These are phyloP conservation scores for Apodemia duryi DNA, from an alignment of 2,888 invertebrate genomes.

Conservation along the genomic window DNA sequence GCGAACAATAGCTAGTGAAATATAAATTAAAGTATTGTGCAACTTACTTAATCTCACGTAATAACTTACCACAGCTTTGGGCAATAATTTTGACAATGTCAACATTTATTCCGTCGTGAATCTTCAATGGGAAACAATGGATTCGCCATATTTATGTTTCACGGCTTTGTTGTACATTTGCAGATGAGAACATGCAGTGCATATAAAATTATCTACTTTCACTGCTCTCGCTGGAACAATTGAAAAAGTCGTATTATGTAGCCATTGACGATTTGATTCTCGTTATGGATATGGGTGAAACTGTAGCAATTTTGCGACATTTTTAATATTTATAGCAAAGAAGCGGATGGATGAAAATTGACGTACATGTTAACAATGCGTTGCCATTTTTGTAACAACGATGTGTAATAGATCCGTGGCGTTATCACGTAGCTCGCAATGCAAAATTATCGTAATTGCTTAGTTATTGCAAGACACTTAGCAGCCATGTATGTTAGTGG, in stretches of 20 bases:
- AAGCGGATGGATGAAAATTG: no score
- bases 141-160: constrained; percentile 8
- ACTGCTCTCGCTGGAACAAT: not conserved
- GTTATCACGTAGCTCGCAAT: no score
- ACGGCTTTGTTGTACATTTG: constrained; percentile 1
- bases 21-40: not conserved
- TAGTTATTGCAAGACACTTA: no score
- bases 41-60: not conserved
- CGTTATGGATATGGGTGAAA: not conserved
- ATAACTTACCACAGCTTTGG: not conserved
- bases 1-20: not conserved
- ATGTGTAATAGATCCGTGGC: no score
- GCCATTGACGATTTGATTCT: not conserved
- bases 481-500: no score
- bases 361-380: no score
- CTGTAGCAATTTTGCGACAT: no score
- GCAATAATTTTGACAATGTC: constrained; percentile 4
- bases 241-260: not conserved
- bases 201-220: constrained; percentile 11
- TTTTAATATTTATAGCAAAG: no score
- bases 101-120: not conserved
- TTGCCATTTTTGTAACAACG: no score
- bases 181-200: constrained; percentile 1
- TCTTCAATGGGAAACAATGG: constrained; percentile 6
- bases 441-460: no score